Evolutionary conservation across 2,797 vertebrate species (phyloP).

Genomic region (Acipenser transmontanus): DNA sequence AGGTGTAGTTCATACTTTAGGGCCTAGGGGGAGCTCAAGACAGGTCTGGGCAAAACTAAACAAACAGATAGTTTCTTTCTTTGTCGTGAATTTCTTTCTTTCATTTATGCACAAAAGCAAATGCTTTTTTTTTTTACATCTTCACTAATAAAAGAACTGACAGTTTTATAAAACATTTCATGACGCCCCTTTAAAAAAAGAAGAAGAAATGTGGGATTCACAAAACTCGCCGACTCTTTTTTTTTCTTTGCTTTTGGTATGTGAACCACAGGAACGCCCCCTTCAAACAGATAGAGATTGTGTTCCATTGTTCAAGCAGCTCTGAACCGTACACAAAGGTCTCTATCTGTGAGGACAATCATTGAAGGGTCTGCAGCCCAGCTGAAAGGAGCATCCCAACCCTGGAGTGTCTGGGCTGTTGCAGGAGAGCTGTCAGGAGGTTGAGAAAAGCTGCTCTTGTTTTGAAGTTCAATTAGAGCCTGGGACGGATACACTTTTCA

Average conservation of each 20-base stretch:
- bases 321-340: slow-evolving; percentile 49
- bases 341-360: slow-evolving; percentile 40
- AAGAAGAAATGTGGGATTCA: no score
- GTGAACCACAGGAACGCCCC: slow-evolving; percentile 52
- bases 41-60: no score
- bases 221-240: no score
- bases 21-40: no score
- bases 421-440: slow-evolving; percentile 51
- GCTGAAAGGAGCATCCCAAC: slow-evolving; percentile 37
- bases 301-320: background rate
- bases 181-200: no score
- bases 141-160: no score
- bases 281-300: slow-evolving; percentile 62
- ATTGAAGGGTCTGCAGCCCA: background rate
- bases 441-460: slow-evolving; percentile 45
- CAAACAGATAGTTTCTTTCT: no score
- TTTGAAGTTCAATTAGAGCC: slow-evolving; percentile 60
- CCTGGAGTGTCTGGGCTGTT: slow-evolving; percentile 59
- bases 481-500: slow-evolving; percentile 33
- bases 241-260: slow-evolving; percentile 22
- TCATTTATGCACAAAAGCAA: no score
- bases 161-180: no score
- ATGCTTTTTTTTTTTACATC: no score
- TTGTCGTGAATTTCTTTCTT: no score
- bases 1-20: no score